Evolutionary conservation across 2,797 vertebrate genomes (phyloP).

Genomic region (Parambassis ranga): DNA sequence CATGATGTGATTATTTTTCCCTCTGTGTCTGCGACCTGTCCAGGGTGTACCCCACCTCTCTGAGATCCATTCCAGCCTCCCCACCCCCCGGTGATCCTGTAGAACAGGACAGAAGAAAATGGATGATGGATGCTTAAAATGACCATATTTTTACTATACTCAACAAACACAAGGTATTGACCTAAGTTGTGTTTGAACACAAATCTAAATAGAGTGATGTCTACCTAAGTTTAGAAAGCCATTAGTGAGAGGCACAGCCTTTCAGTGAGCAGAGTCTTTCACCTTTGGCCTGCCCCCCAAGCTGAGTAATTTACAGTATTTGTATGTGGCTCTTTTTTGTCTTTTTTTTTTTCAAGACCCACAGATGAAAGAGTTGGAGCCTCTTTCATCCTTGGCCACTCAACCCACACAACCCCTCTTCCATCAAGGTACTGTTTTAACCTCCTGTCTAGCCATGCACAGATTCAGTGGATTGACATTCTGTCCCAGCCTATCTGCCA

Average conservation of each 20-base stretch:
- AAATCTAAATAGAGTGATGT: background rate
- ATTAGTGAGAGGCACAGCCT: background rate
- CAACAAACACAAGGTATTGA: background rate
- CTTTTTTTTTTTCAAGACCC: conserved; percentile 7
- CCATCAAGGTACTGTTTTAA: conserved; percentile 40
- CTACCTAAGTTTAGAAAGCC: background rate
- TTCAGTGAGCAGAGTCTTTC: conserved; percentile 18
- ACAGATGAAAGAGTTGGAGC: conserved; percentile 62
- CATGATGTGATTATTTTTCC: background rate
- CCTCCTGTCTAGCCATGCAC: conserved; percentile 26
- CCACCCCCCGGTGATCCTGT: too few relatives aligned
- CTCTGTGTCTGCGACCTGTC: background rate
- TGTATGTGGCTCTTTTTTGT: conserved; percentile 32
- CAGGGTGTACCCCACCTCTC: background rate
- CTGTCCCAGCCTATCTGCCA: conserved; percentile 30
- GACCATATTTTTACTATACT: background rate
- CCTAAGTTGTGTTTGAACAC: background rate
- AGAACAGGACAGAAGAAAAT: too few relatives aligned
- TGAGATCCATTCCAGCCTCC: too few relatives aligned
- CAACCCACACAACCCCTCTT: conserved; percentile 34
- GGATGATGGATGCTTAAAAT: background rate
- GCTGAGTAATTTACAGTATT: conserved; percentile 37
- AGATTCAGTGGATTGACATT: conserved; percentile 52
- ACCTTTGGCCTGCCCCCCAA: conserved; percentile 27
- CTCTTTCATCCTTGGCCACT: conserved; percentile 60